Evolutionary conservation across 2,797 vertebrate genomes (phyloP).

Genomic region (Scolopax rusticola): DNA sequence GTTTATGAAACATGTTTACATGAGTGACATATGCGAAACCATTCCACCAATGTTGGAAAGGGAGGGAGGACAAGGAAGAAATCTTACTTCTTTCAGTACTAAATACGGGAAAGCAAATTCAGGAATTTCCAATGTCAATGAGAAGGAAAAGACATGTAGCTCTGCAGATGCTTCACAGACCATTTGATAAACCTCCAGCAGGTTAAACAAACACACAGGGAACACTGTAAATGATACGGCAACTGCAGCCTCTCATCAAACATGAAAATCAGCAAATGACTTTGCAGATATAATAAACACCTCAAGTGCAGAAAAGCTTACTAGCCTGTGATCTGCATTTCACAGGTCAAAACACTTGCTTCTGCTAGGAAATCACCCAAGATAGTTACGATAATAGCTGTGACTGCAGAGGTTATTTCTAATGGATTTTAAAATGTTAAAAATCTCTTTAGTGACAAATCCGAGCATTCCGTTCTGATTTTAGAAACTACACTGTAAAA

Average conservation of each 20-base stretch:
- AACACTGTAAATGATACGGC: constrained; percentile 20
- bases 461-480: neutral
- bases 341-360: constrained; percentile 28
- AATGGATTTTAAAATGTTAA: constrained; percentile 38
- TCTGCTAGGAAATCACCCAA: constrained; percentile 26
- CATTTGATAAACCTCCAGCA: constrained; percentile 41
- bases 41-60: neutral
- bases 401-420: constrained; percentile 30
- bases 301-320: constrained; percentile 39
- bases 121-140: neutral
- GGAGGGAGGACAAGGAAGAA: neutral
- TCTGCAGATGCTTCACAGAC: constrained; percentile 26
- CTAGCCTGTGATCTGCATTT: constrained; percentile 31
- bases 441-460: neutral
- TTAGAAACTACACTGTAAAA: neutral
- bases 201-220: constrained; percentile 51
- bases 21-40: neutral
- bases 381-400: neutral
- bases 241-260: constrained; percentile 48
- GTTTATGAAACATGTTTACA: neutral
- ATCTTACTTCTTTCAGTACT: neutral
- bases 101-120: neutral
- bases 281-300: constrained; percentile 57
- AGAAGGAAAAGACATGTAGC: neutral
- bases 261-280: constrained; percentile 42